phyloP scores from a whole-genome alignment of 2,797 vertebrate genomes.

The Gadopsis marmoratus region DNA sequence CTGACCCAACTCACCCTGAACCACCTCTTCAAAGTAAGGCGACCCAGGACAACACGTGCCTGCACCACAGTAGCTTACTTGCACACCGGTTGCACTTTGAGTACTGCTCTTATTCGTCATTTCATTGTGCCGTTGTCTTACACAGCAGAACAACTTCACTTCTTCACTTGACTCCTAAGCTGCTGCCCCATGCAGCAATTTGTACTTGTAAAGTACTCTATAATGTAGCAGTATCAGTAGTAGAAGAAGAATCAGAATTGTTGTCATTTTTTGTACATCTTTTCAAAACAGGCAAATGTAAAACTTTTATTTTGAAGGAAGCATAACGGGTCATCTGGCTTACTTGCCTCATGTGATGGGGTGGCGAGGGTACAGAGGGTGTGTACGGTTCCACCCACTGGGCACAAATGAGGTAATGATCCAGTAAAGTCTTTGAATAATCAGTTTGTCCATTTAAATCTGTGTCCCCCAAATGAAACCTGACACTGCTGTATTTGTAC shows the following conservation, averaged over 20 bases:
- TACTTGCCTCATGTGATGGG: not conserved
- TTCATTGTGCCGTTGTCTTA: no score
- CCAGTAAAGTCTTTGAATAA: not conserved
- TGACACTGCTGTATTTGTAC: not conserved
- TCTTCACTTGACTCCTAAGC: no score
- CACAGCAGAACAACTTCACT: no score
- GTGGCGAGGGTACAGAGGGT: not conserved
- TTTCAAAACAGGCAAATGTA: not conserved
- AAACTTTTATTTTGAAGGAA: conserved; percentile 55
- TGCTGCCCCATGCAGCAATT: not conserved
- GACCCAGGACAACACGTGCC: no score
- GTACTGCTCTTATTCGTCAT: no score
- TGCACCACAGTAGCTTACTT: no score
- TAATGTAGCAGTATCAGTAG: not conserved
- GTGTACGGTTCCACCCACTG: not conserved
- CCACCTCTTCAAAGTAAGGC: no score
- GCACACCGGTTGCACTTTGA: no score
- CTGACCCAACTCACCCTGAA: no score
- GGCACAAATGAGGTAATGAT: conserved; percentile 19
- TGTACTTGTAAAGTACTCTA: not conserved
- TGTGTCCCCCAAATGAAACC: not conserved
- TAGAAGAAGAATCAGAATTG: not conserved
- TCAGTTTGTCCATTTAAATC: not conserved
- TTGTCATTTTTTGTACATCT: not conserved
- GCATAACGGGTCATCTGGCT: not conserved